phyloP scores from a whole-genome alignment of 2,888 invertebrate species.

The Stenoptilia bipunctidactyla region DNA sequence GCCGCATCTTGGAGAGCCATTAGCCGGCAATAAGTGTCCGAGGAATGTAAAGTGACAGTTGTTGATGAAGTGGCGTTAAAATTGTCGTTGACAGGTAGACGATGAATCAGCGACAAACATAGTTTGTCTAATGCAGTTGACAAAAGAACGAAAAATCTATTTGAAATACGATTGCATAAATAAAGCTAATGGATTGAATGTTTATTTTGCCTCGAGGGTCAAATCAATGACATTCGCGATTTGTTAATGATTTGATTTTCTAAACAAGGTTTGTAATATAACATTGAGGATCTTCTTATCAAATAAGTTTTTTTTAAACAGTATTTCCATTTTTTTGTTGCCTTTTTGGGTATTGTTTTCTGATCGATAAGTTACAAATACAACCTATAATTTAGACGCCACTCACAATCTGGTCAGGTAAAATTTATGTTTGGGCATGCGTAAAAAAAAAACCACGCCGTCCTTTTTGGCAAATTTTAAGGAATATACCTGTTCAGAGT shows the following conservation, averaged over 20 bases:
- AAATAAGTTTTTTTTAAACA: too few species aligned
- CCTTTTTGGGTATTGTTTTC: constrained; percentile 17
- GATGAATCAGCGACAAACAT: constrained; percentile 38
- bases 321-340: constrained; percentile 14
- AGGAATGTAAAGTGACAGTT: constrained; percentile 45
- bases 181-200: constrained; percentile 1
- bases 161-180: constrained; percentile 9
- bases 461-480: constrained; percentile 40
- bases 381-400: constrained; percentile 4
- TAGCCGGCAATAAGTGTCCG: constrained; percentile 51
- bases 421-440: constrained; percentile 15
- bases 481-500: constrained; percentile 48
- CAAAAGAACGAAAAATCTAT: constrained; percentile 21
- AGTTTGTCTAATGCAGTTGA: neutral
- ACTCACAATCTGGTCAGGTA: constrained; percentile 39
- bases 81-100: constrained; percentile 54
- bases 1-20: constrained; percentile 35
- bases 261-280: too few species aligned
- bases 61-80: constrained; percentile 49
- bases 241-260: too few species aligned
- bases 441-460: constrained; percentile 25
- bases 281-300: too few species aligned
- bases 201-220: neutral
- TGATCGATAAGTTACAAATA: too few species aligned
- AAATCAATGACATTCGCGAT: too few species aligned